These are phyloP conservation scores for Setipinna tenuifilis DNA, from an alignment of 2,797 vertebrate genomes.

Conservation along the genomic window DNA sequence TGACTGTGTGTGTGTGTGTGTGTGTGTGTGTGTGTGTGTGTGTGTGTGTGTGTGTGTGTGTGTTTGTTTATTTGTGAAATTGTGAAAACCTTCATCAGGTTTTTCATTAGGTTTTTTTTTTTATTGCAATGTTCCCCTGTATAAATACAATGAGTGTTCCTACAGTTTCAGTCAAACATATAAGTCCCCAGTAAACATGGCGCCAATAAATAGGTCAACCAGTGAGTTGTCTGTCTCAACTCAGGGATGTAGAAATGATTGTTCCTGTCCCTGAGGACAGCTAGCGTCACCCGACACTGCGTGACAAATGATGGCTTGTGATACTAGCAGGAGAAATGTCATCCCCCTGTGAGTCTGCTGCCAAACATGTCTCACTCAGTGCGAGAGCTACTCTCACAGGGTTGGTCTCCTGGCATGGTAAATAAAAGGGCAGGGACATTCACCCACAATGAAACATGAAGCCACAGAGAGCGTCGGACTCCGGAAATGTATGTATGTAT, in stretches of 20 bases:
- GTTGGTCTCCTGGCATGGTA: not conserved
- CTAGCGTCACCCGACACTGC: constrained; percentile 18
- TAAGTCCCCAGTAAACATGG: not conserved
- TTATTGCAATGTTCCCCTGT: not conserved
- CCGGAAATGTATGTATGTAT: constrained; percentile 52
- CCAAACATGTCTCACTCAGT: not conserved
- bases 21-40: constrained; percentile 21
- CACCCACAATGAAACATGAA: constrained; percentile 57
- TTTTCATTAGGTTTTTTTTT: no score
- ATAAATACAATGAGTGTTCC: not conserved
- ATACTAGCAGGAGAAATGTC: constrained; percentile 26
- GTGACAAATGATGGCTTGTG: constrained; percentile 39
- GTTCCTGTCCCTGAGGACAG: constrained; percentile 14
- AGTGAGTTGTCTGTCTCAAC: constrained; percentile 32
- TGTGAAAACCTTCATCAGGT: not conserved
- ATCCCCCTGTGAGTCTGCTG: not conserved
- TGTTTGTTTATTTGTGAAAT: not conserved
- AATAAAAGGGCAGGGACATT: constrained; percentile 49
- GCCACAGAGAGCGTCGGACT: constrained; percentile 59
- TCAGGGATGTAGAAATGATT: constrained; percentile 36
- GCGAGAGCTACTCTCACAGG: not conserved
- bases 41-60: constrained; percentile 20
- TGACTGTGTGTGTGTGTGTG: not conserved
- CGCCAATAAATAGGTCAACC: constrained; percentile 41
- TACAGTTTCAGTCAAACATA: not conserved